Percentiles rank a stretch among this genome's conserved stretches.
phyloP scores from a whole-genome alignment of 2,888 invertebrate genomes.

The Syrista parreyssii region DNA sequence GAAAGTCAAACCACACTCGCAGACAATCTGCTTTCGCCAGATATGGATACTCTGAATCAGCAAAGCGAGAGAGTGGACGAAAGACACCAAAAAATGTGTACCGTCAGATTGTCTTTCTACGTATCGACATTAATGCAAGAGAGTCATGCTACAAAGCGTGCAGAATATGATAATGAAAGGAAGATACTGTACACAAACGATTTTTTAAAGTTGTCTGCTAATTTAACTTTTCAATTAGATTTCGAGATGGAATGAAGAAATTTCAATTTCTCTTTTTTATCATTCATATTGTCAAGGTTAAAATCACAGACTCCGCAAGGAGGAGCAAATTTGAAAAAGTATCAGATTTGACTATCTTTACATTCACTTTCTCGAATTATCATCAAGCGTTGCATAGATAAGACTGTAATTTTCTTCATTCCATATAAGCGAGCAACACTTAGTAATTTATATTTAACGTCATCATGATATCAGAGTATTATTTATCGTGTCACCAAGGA shows the following conservation, averaged over 20 bases:
- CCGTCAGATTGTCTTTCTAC: not conserved
- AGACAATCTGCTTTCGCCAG: not conserved
- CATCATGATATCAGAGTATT: not conserved
- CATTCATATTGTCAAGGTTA: not conserved
- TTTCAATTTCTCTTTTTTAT: not conserved
- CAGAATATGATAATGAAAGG: not conserved
- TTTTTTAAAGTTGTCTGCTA: not conserved
- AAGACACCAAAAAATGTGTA: not conserved
- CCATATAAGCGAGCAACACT: not conserved
- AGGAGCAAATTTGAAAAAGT: not conserved
- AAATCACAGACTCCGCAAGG: not conserved
- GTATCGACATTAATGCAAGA: not conserved
- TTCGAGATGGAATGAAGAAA: not conserved
- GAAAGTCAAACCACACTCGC: not conserved
- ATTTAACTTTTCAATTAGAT: not conserved
- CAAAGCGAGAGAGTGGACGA: not conserved
- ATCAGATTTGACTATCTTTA: not conserved
- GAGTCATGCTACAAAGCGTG: not conserved
- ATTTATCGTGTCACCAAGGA: not conserved
- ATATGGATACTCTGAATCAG: not conserved
- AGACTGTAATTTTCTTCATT: not conserved
- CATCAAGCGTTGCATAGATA: not conserved
- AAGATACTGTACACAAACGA: not conserved
- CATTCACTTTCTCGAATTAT: not conserved
- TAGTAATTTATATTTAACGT: not conserved